phyloP scores from a whole-genome alignment of 30 jellyfish, hydroid and myxozoan species.

The Rhopilema esculentum region DNA sequence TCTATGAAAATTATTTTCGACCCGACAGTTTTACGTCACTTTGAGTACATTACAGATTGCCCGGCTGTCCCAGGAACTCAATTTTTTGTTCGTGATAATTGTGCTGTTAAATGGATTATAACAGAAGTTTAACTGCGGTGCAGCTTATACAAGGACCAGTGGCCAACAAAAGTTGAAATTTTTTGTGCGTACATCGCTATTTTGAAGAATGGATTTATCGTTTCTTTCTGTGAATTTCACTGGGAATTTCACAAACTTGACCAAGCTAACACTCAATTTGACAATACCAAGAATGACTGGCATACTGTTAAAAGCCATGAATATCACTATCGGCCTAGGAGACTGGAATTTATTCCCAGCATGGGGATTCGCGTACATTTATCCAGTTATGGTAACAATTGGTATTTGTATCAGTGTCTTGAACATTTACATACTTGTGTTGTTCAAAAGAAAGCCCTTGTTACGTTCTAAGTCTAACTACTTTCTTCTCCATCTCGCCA shows the following conservation, averaged over 20 bases:
- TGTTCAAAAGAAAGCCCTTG: neutral
- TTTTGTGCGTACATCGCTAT: neutral
- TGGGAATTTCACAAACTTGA: neutral
- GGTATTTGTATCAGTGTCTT: neutral
- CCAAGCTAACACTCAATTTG: neutral
- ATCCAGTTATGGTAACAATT: neutral
- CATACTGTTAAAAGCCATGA: neutral
- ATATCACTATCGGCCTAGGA: neutral
- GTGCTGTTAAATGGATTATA: neutral
- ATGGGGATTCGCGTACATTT: constrained; percentile 25
- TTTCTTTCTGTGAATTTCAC: neutral
- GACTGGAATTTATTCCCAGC: constrained; percentile 7
- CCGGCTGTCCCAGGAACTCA: no score
- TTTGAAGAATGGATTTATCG: neutral
- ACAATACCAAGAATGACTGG: neutral
- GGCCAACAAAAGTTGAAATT: neutral
- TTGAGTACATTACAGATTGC: no score
- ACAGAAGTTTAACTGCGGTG: neutral
- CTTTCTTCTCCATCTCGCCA: neutral
- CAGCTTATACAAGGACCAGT: neutral
- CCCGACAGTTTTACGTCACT: no score
- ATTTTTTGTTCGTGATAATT: no score
- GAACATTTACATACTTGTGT: neutral
- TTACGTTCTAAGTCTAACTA: constrained; percentile 19
- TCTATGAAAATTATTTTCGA: no score